Evolutionary conservation across 2,888 invertebrate species (phyloP), one percentile per base, ranked within the genome.

Genomic region (Drosophila gaucha): DNA sequence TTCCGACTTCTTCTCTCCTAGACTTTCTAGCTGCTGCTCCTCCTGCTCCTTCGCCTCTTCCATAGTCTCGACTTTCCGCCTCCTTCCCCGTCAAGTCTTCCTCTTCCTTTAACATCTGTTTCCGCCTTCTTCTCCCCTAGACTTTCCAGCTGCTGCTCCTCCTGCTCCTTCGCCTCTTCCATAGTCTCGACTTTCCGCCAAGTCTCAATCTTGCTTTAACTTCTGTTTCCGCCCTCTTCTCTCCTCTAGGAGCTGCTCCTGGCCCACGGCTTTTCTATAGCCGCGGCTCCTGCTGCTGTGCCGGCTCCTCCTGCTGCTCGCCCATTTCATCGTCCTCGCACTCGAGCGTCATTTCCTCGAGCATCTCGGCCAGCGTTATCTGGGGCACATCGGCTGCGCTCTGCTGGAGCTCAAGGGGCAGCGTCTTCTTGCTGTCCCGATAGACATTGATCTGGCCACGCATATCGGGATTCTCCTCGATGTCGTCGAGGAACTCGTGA

Each of bases 381-480:
- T 94, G 94, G 0, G 97, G 97, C 24, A 94, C 90, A 20, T 92
- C 91, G 2, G 71, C 66, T 4, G 18, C 30, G 9, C 6, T 20
- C 0, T 94, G 92, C 30, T 14, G 9, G 59, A 94, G 92, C 5
- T 58, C 78, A 4, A 46, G 14, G 0, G 86, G 65, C 33, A 66
- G n/a, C n/a, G 58, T 26, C 68, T 92, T 92, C 4, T 90, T 84
- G 12, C 92, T 91, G 18, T 94, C 93, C 84, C 95, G 95, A 92
- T 97, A 99, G 71, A 99, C 98, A 90, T 99, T 99, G 49, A 99
- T 94, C 90, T 98, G 96, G 90, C 97, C 96, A 57, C 99, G 94
- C 88, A 97, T 94, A 12, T 95, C 94, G 3, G 95, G 95, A 92
- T 99, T 98, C 92, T 99, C 99, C 91, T 99, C 99, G 72, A 99